Evolutionary conservation across 2,888 invertebrate species (phyloP).

Genomic region (Micropterix aruncella): DNA sequence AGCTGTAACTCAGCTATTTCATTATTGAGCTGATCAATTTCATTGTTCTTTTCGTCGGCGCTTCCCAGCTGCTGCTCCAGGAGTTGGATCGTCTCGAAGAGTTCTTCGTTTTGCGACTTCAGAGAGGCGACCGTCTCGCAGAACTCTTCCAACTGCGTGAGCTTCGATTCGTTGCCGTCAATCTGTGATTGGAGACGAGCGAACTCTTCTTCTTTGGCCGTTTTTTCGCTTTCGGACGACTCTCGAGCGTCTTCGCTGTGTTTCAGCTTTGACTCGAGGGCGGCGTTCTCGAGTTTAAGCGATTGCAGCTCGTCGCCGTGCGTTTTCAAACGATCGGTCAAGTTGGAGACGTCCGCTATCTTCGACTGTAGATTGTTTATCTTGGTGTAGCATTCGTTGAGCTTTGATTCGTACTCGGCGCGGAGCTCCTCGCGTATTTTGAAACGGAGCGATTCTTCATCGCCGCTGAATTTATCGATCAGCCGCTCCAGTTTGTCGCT

Average conservation of each 20-base stretch:
- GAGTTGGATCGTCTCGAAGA: background rate
- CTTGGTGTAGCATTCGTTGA: background rate
- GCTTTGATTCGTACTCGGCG: background rate
- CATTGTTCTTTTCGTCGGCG: background rate
- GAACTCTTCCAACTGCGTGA: background rate
- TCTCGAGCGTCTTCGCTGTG: background rate
- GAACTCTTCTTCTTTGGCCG: background rate
- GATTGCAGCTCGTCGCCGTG: background rate
- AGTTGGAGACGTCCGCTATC: background rate
- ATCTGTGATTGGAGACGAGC: background rate
- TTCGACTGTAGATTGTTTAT: background rate
- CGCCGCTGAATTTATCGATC: conserved; percentile 26
- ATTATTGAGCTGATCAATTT: background rate
- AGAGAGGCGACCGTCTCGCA: background rate
- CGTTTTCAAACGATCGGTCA: background rate
- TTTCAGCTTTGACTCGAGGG: background rate
- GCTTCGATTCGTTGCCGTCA: background rate
- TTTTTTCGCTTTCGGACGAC: background rate
- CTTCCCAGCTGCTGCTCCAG: background rate
- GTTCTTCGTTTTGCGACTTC: background rate
- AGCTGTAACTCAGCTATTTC: background rate
- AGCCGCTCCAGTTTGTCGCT: conserved; percentile 42
- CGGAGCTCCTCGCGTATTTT: background rate
- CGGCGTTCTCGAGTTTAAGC: background rate
- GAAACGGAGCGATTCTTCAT: background rate